Base-by-base conservation (phyloP, 2,113 vertebrate species). In the Reinhardtius hippoglossoides region DNA sequence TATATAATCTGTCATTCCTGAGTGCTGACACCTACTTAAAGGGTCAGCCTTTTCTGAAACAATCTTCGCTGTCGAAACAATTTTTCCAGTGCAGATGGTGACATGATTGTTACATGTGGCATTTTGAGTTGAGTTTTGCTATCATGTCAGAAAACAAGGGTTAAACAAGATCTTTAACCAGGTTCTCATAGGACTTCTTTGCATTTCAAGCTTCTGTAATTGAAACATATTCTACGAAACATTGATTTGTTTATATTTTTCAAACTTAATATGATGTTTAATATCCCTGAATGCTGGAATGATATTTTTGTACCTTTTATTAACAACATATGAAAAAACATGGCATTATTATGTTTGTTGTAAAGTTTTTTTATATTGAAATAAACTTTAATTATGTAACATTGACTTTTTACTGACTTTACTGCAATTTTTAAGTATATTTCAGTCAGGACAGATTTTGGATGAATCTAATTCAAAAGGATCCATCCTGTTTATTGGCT, bases 311-410 rank as follows among this genome's bases (percentile, higher is more conserved):
- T 62, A 75, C 23, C 21, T 24, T 26, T 26, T 24, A 64, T 46
- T 16, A 35, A 23, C 27, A 65, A 48, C 27, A 21, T 74, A 40
- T 56, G 16, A n/a, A 60, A 62, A 46, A 15, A 54, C 61, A 70
- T 37, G 62, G 21, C 55, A 73, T 52, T 27, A 46, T 6, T 46
- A 20, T 15, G 42, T 63, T 78, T 46, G 50, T 62, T 76, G 52
- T 68, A 60, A 76, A 64, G 59, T 18, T 0, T 13, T 67, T 67
- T 78, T 52, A 24, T 61, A 70, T 79, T 50, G 71, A 81, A 83
- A 81, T 78, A 81, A 84, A 81, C 8, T 18, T n/a, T 62, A 35
- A 59, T 66, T 50, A n/a, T 69, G 24, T 23, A 20, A 24, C 18
- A 26, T 13, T 42, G 24, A 74, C 13, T 62, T 62, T 66, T 65